Evolutionary conservation across 2,113 vertebrate genomes (phyloP), one percentile per base, ranked within the genome.

Genomic region (Xiphorhynchus elegans): DNA sequence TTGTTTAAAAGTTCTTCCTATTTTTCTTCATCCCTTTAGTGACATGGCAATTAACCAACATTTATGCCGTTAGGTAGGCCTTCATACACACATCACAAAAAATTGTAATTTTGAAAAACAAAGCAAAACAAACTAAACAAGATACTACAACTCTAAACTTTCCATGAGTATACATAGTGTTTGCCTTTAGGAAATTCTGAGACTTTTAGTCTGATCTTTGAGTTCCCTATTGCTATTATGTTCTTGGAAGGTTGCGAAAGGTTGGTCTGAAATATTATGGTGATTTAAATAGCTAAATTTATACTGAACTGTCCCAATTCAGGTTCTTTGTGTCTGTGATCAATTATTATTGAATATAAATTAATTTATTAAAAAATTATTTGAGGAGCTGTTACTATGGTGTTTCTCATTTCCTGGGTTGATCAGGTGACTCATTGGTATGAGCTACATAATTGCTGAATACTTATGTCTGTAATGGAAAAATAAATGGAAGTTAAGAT

Each of bases 211-310:
- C 17, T 56, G 23, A 64, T 6, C 5, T 74, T 79, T 53, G 20
- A 40, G 20, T 26, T 62, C 6, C 3, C 6, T 66, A 2, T 52
- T 0, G 1, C 29, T 50, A 69, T 39, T n/a, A 53, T 1, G 8
- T 21, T 49, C 46, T 63, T 67, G n/a, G 10, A 58, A 86, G 44
- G 16, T 24, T 88, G 9, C 1, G 4, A 92, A 95, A 82, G 13
- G 7, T 26, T 78, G 17, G 7, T 47, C 49, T 35, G 33, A 42
- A 47, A 75, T 9, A 0, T 33, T 79, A 66, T 18, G 11, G 8
- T 35, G 37, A 59, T 73, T 83, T 83, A 59, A 62, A 25, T 24
- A 75, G 29, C 4, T 26, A n/a, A 80, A 91, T 80, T 79, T 6
- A 12, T 18, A 16, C 33, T 73, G 59, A 39, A 28, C 47, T 44